Percentiles rank a stretch among this genome's conserved stretches.
Conservation (phyloP, 2,888 invertebrate genomes). For the Drosophila pseudotakahashii region DNA sequence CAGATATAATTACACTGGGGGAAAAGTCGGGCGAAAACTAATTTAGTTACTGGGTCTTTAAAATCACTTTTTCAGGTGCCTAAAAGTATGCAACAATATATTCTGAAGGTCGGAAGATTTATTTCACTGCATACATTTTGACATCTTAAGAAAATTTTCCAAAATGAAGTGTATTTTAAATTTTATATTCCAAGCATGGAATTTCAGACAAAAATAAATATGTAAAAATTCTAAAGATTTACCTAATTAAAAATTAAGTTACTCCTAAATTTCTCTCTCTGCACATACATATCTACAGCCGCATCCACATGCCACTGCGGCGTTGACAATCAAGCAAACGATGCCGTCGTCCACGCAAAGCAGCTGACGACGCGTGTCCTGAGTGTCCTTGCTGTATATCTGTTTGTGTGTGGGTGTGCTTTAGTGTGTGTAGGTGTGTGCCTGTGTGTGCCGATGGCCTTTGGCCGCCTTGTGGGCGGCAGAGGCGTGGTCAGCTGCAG, state of each 20-base stretch:
- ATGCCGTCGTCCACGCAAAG: constrained; percentile 48
- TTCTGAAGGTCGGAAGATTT: no score
- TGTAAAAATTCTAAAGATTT: no score
- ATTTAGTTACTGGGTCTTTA: no score
- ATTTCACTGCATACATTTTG: no score
- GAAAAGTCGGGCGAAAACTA: neutral
- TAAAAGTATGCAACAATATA: no score
- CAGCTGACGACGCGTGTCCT: constrained; percentile 70
- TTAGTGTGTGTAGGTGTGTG: constrained; percentile 2
- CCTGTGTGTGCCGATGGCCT: constrained; percentile 15
- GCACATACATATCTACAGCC: constrained; percentile 28
- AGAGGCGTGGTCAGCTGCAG: constrained; percentile 39
- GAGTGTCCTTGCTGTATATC: constrained; percentile 25
- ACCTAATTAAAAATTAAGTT: no score
- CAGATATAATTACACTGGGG: constrained; percentile 1
- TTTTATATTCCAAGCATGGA: no score
- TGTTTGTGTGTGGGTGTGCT: constrained; percentile 9
- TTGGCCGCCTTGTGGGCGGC: constrained; percentile 20
- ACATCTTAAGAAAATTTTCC: no score
- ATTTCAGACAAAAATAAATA: no score
- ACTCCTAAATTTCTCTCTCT: neutral
- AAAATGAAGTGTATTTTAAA: no score
- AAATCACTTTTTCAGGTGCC: no score
- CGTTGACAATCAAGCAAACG: constrained; percentile 69
- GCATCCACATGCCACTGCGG: constrained; percentile 23